phyloP scores from a whole-genome alignment of 1,140 invertebrate genomes.

The Drosophila persimilis region DNA sequence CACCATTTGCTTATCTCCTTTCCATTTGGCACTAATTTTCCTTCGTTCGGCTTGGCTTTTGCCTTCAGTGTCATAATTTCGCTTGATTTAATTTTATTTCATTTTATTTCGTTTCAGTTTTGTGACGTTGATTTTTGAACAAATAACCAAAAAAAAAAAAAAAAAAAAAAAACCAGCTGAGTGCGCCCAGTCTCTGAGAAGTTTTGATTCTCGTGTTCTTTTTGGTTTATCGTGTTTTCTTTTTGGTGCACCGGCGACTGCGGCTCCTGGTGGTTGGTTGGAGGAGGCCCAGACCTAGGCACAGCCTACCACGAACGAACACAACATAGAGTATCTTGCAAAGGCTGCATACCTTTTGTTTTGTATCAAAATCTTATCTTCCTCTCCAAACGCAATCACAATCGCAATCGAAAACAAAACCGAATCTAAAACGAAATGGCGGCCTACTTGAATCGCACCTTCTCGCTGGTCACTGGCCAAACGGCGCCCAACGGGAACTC shows the following conservation, averaged over 20 bases:
- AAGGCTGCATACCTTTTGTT: slow-evolving; percentile 78
- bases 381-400: slow-evolving; percentile 18
- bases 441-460: slow-evolving; percentile 93
- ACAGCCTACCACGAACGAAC: background rate
- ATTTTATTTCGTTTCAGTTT: slow-evolving; percentile 72
- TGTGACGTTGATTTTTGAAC: slow-evolving; percentile 74
- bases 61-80: slow-evolving; percentile 60
- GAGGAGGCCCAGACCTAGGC: background rate
- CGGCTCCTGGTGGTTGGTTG: background rate
- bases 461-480: slow-evolving; percentile 91
- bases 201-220: background rate
- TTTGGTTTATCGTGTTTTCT: slow-evolving; percentile 13
- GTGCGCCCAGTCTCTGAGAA: too few species aligned
- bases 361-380: slow-evolving; percentile 77
- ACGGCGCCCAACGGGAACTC: slow-evolving; percentile 75
- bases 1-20: too few species aligned
- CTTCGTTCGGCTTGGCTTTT: slow-evolving; percentile 21
- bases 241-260: too few species aligned
- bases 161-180: too few species aligned
- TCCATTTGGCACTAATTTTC: background rate
- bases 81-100: slow-evolving; percentile 23
- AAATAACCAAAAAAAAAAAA: background rate
- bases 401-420: slow-evolving; percentile 14
- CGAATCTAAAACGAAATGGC: slow-evolving; percentile 85
- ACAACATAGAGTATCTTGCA: slow-evolving; percentile 8